Percentiles rank a stretch among this genome's conserved stretches.
phyloP scores from a whole-genome alignment of 2,888 invertebrate species.

The Bimastos eiseni region DNA sequence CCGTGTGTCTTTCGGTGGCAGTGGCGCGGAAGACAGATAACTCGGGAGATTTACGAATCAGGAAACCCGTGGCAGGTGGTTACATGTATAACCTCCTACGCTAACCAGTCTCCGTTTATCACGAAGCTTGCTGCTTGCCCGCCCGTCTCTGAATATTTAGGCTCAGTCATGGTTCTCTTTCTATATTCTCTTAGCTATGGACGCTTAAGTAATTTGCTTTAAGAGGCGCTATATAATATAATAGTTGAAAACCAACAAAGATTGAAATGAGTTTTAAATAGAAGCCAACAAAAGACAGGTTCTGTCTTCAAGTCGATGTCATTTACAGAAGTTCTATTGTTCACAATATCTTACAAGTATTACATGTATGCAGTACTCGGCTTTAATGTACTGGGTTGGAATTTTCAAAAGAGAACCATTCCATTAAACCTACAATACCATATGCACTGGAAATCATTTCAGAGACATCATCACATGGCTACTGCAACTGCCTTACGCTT shows the following conservation, averaged over 20 bases:
- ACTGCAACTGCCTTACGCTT: neutral
- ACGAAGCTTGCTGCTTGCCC: neutral
- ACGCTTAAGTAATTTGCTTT: no score
- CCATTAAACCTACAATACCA: neutral
- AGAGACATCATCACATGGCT: neutral
- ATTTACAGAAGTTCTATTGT: neutral
- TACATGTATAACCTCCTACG: neutral
- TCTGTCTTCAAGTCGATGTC: neutral
- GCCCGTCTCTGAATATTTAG: neutral
- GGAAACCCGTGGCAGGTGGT: neutral
- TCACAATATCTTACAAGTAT: constrained; percentile 5
- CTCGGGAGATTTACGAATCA: neutral
- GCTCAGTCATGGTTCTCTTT: no score
- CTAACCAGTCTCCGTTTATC: neutral
- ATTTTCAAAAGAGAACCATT: neutral
- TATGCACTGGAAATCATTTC: neutral
- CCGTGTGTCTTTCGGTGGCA: neutral
- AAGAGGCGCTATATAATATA: no score
- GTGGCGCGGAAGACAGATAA: neutral
- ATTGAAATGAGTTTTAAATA: neutral
- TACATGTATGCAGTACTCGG: neutral
- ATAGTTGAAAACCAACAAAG: neutral
- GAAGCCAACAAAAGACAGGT: neutral
- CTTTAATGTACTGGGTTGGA: neutral
- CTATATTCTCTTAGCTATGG: neutral